Conservation (phyloP, 2,113 vertebrate species). For the Oxyura jamaicensis region DNA sequence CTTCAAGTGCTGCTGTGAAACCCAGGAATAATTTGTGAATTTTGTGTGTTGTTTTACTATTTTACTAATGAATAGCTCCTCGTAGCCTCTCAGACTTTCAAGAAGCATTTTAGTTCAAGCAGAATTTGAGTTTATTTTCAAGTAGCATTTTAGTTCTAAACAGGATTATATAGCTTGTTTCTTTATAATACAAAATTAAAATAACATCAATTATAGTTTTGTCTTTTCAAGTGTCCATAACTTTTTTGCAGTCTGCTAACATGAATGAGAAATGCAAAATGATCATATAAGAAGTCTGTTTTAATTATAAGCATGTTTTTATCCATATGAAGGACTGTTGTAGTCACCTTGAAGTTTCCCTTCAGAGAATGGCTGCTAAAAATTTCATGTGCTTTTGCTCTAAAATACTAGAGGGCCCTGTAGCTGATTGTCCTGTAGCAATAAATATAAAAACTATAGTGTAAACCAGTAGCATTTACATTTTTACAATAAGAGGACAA, state of each 20-base stretch:
- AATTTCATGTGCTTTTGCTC: conserved; percentile 67
- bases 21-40: neutral
- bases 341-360: conserved; percentile 66
- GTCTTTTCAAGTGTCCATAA: conserved; percentile 23
- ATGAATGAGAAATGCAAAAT: conserved; percentile 32
- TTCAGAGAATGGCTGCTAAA: conserved; percentile 68
- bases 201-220: neutral
- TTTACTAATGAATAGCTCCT: conserved; percentile 11
- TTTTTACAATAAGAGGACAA: conserved; percentile 44
- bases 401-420: conserved; percentile 51
- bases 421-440: conserved; percentile 41
- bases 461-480: conserved; percentile 51
- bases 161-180: neutral
- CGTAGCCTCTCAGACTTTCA: conserved; percentile 1
- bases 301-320: conserved; percentile 51
- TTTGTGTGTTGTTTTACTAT: neutral
- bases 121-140: neutral
- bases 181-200: conserved; percentile 12
- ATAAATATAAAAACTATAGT: conserved; percentile 56
- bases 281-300: neutral
- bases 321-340: conserved; percentile 46
- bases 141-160: neutral
- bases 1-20: conserved; percentile 27
- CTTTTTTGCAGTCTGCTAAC: neutral
- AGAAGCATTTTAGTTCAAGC: neutral